Evolutionary conservation across 2,113 vertebrate species (phyloP).

Genomic region (Hymenochirus boettgeri): DNA sequence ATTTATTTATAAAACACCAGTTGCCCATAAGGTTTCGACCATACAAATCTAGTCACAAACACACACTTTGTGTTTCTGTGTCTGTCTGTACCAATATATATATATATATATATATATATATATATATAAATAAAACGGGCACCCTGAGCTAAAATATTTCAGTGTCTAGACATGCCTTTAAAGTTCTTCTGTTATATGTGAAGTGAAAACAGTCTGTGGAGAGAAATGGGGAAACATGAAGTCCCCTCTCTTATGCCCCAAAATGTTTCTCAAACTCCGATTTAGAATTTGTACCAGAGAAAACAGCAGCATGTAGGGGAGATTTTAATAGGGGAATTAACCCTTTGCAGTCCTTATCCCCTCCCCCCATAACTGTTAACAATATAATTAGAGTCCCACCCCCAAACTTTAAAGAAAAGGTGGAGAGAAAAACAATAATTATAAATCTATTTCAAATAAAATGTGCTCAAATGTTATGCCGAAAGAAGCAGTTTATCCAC

Average conservation of each 20-base stretch:
- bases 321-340: not conserved
- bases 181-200: constrained; percentile 13
- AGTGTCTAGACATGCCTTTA: constrained; percentile 33
- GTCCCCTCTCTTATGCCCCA: not conserved
- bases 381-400: constrained; percentile 30
- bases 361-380: constrained; percentile 18
- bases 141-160: constrained; percentile 40
- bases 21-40: constrained; percentile 10
- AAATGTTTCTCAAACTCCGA: not conserved
- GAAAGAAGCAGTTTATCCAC: constrained; percentile 23
- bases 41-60: constrained; percentile 11
- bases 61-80: constrained; percentile 13
- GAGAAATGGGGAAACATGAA: not conserved
- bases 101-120: too few relatives aligned
- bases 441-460: constrained; percentile 41
- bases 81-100: constrained; percentile 30
- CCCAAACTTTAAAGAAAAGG: constrained; percentile 31
- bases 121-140: too few relatives aligned
- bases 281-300: constrained; percentile 26
- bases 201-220: constrained; percentile 5
- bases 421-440: constrained; percentile 13
- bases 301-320: constrained; percentile 15
- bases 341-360: constrained; percentile 1
- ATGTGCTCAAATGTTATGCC: constrained; percentile 35
- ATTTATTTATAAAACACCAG: constrained; percentile 19